phyloP scores from a whole-genome alignment of 2,113 vertebrate species.

The Capreolus pygargus region DNA sequence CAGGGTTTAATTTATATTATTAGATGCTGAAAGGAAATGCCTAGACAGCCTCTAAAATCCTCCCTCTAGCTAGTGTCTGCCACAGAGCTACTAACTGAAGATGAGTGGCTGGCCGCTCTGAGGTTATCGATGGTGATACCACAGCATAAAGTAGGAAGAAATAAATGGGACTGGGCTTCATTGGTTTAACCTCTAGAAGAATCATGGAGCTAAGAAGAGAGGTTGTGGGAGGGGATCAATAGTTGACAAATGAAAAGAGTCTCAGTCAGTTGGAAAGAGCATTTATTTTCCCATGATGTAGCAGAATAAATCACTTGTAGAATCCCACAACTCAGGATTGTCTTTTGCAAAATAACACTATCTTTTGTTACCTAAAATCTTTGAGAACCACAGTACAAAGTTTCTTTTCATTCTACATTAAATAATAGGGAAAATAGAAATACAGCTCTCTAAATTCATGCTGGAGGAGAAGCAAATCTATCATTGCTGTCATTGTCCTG shows the following conservation, averaged over 20 bases:
- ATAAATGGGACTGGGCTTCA: slow-evolving; percentile 69
- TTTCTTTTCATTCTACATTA: background rate
- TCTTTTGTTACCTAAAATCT: slow-evolving; percentile 40
- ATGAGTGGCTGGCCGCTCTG: slow-evolving; percentile 44
- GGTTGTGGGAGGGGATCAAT: slow-evolving; percentile 72
- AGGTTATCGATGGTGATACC: slow-evolving; percentile 70
- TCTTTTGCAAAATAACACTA: slow-evolving; percentile 47
- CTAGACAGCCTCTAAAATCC: slow-evolving; percentile 1
- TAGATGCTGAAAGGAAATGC: background rate
- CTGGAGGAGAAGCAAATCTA: background rate
- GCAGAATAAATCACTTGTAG: slow-evolving; percentile 69
- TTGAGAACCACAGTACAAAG: background rate
- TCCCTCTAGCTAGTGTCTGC: slow-evolving; percentile 5
- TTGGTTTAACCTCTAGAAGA: slow-evolving; percentile 73
- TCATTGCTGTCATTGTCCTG: background rate
- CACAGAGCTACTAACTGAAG: slow-evolving; percentile 42
- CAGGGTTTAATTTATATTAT: slow-evolving; percentile 29
- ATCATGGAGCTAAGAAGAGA: slow-evolving; percentile 67
- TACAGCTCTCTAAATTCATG: background rate
- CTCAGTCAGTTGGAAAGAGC: slow-evolving; percentile 63
- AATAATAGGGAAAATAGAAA: background rate
- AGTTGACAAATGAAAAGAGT: slow-evolving; percentile 75
- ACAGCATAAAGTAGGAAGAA: slow-evolving; percentile 65
- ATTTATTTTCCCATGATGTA: slow-evolving; percentile 70
- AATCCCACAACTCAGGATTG: slow-evolving; percentile 51